Conservation (phyloP, 2,888 invertebrate genomes). For the Acanthosepion pharaonis region DNA sequence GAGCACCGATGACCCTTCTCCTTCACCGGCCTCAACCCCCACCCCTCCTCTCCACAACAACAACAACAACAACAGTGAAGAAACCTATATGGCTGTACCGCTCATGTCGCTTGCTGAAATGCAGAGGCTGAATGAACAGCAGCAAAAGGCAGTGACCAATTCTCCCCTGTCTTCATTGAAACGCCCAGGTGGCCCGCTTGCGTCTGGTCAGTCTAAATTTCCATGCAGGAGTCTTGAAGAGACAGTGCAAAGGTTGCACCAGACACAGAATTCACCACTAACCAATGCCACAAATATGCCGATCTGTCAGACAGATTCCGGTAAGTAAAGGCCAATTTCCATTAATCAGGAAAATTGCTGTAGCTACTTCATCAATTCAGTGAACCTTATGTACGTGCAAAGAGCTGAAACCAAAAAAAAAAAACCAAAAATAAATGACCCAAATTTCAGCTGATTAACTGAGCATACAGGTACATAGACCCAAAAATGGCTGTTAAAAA, state of each 20-base stretch:
- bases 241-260: conserved; percentile 51
- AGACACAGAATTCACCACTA: conserved; percentile 47
- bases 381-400: not conserved
- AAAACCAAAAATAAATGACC: not conserved
- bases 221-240: conserved; percentile 51
- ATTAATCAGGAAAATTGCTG: not conserved
- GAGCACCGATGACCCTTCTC: not conserved
- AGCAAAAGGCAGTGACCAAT: not conserved
- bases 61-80: conserved; percentile 39
- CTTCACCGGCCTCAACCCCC: not conserved
- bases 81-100: conserved; percentile 35
- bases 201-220: conserved; percentile 47
- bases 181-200: conserved; percentile 36
- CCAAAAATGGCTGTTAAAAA: not conserved
- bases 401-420: not conserved
- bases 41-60: not conserved
- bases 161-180: conserved; percentile 24
- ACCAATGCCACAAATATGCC: conserved; percentile 13
- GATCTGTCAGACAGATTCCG: conserved; percentile 42
- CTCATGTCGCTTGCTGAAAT: conserved; percentile 25
- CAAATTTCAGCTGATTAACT: not conserved
- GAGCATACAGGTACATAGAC: not conserved
- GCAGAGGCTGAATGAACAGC: conserved; percentile 24
- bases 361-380: not conserved
- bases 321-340: conserved; percentile 11